Conservation (phyloP, 2,797 vertebrate species). For the Microctenopoma stevenorrisi region DNA sequence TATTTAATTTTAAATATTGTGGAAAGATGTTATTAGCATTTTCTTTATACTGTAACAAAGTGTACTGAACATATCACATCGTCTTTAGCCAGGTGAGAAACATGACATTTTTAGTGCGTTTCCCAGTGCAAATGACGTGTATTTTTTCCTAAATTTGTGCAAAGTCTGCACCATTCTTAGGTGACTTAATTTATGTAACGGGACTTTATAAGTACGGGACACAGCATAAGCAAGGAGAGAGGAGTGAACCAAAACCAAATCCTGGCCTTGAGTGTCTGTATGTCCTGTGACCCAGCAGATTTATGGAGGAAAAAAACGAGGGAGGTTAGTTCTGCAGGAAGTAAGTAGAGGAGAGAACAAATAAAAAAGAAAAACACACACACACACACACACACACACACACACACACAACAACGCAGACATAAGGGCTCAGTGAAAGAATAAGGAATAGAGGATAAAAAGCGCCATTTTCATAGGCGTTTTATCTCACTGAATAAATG, state of each 20-base stretch:
- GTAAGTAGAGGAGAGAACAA: conserved; percentile 21
- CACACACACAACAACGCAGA: conserved; percentile 12
- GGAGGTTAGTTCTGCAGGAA: conserved; percentile 52
- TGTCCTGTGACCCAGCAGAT: conserved; percentile 66
- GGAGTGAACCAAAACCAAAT: conserved; percentile 54
- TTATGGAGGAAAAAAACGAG: conserved; percentile 43
- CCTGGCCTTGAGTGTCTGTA: conserved; percentile 67
- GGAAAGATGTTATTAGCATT: no score
- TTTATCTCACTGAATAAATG: conserved; percentile 53
- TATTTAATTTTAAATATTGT: no score
- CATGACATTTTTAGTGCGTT: conserved; percentile 2
- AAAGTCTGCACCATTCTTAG: conserved; percentile 42
- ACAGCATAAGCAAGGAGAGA: conserved; percentile 27
- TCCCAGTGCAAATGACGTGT: conserved; percentile 17
- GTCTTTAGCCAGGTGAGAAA: background rate
- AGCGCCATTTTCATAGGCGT: conserved; percentile 38
- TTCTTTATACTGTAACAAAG: no score
- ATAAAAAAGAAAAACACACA: background rate
- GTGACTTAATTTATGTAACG: conserved; percentile 54
- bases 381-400: background rate
- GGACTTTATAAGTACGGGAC: conserved; percentile 36
- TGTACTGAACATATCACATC: background rate
- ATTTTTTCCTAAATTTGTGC: conserved; percentile 28
- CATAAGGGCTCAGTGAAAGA: conserved; percentile 23
- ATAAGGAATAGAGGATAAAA: conserved; percentile 39